Percentiles rank a stretch among this genome's conserved stretches.
Evolutionary conservation across 2,888 invertebrate genomes (phyloP).

Genomic region (Folsomia manolachei): DNA sequence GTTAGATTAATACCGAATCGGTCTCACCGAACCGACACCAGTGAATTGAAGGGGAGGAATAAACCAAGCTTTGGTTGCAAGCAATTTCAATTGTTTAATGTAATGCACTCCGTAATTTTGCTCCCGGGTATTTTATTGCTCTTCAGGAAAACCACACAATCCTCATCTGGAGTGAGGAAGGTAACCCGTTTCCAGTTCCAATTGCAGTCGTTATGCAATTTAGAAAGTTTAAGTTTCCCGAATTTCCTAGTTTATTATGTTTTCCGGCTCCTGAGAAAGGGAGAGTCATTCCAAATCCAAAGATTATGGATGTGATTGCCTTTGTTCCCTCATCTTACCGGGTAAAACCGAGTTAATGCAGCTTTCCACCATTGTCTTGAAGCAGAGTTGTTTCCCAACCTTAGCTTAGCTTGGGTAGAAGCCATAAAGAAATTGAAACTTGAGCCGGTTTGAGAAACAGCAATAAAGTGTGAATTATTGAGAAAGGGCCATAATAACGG

Average conservation of each 20-base stretch:
- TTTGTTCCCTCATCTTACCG: too few species aligned
- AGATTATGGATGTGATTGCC: conserved; percentile 10
- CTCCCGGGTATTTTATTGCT: too few species aligned
- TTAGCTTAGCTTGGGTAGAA: neutral
- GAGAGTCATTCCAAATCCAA: neutral
- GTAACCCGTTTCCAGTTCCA: neutral
- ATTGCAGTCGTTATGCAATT: conserved; percentile 1
- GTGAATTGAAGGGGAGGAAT: neutral
- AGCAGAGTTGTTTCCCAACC: neutral
- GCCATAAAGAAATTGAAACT: neutral
- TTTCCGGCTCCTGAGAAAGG: neutral
- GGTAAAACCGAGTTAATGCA: neutral
- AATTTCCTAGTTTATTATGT: conserved; percentile 2
- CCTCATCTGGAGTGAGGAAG: too few species aligned
- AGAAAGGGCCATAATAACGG: neutral
- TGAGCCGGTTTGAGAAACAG: neutral
- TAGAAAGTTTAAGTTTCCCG: conserved; percentile 1
- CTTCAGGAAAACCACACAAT: too few species aligned
- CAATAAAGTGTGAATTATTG: conserved; percentile 8
- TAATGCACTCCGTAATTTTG: neutral
- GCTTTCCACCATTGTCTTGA: neutral
- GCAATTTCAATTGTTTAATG: neutral
- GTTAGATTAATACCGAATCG: neutral
- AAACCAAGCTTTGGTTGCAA: neutral
- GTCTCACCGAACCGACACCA: too few species aligned